Base-by-base conservation (phyloP, 2,113 vertebrate genomes). In the Plecotus auritus region DNA sequence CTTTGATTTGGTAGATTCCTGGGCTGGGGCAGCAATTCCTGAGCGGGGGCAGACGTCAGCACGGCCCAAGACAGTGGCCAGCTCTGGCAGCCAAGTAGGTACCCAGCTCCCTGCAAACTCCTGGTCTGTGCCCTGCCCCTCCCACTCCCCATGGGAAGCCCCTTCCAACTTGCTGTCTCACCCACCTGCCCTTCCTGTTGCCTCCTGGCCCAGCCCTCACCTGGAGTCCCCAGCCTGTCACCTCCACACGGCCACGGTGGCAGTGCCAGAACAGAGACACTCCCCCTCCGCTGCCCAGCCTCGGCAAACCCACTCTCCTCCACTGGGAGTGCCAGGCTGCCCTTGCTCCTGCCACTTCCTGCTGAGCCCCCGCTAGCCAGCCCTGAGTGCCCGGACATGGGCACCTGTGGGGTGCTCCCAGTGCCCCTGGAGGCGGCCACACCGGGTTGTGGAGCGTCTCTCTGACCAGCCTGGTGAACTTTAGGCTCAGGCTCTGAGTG, bases 401-500 rank as follows among this genome's bases (percentile, higher is more conserved):
- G 78, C 30, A 9, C 37, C 23, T 16, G 5, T 0, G 37, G 1
- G 40, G 45, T 7, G 18, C 12, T 86, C 17, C 80, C 23, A 4
- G n/a, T 30, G 26, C 17, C 64, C 17, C 13, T 8, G 8, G 61
- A 9, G 10, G 70, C 1, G 3, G 70, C 70, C 3, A 16, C 9
- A 7, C 4, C 6, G 0, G 17, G 10, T 10, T 30, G 66, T 11
- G 4, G 28, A 45, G 45, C 0, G 0, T 14, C 11, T 54, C 22
- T 54, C 32, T n/a, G 18, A 14, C 22, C 42, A 32, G 20, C 77
- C 37, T 30, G 45, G 76, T 6, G 1, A 42, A 12, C 51, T 64
- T 70, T 16, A 54, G 82, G 45, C 9, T 17, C 32, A 69, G 49
- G 47, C 40, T 94, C 61, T 69, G 72, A 3, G 49, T 2, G 59